Conservation (phyloP, 2,113 vertebrate genomes). For the Seriola rivoliana region DNA sequence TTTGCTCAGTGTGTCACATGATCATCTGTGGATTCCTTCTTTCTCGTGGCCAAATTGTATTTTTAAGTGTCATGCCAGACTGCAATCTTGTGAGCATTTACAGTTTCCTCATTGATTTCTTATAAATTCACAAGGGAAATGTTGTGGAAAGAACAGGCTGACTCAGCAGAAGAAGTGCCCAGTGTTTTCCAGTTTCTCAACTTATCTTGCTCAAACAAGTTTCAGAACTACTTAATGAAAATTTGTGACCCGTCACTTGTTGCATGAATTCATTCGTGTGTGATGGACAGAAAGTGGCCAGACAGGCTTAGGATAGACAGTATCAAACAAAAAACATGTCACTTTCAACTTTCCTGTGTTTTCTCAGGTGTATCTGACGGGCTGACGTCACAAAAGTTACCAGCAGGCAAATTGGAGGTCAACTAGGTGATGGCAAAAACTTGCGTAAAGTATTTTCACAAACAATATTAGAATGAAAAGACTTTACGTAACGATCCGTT, state of each 20-base stretch:
- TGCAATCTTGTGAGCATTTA: slow-evolving; percentile 14
- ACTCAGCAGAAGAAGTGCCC: background rate
- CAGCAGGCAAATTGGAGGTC: background rate
- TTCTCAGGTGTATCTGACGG: slow-evolving; percentile 9
- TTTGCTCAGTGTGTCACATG: background rate
- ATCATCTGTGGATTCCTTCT: background rate
- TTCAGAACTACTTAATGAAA: slow-evolving; percentile 9
- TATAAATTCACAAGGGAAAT: slow-evolving; percentile 15
- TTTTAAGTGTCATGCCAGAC: slow-evolving; percentile 7
- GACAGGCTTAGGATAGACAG: background rate
- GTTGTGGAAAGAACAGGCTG: background rate
- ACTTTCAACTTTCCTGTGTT: background rate
- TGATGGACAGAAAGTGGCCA: slow-evolving; percentile 3
- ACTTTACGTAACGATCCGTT: background rate
- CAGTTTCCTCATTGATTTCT: slow-evolving; percentile 23
- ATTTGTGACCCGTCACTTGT: background rate
- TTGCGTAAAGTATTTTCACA: slow-evolving; percentile 20
- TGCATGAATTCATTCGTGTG: background rate
- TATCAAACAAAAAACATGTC: background rate
- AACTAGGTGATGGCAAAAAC: slow-evolving; percentile 19
- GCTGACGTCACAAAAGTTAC: background rate
- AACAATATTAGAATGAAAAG: background rate
- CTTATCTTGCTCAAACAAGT: background rate
- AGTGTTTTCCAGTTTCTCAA: slow-evolving; percentile 20
- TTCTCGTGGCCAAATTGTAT: slow-evolving; percentile 30